phyloP scores from a whole-genome alignment of 1,140 invertebrate genomes.

The Lepidurus packardi region DNA sequence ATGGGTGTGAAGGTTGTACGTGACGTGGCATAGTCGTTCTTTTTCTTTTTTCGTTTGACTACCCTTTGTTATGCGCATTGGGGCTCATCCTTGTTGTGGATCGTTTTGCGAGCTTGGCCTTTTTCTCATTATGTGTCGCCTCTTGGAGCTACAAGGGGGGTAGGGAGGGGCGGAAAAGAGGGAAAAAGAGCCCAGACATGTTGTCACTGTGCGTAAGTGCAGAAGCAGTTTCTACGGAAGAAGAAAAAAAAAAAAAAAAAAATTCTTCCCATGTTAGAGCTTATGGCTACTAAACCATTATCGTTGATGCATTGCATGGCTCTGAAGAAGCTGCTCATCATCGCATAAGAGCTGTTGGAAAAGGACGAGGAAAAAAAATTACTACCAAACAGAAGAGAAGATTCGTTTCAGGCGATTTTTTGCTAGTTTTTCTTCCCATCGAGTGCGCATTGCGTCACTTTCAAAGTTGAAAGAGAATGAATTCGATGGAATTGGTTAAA shows the following conservation, averaged over 20 bases:
- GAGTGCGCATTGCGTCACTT: too few species aligned
- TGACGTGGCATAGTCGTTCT: not conserved
- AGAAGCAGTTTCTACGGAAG: not conserved
- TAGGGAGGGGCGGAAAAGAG: not conserved
- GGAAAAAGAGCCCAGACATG: not conserved
- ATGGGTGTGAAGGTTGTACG: constrained; percentile 11
- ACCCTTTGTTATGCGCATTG: not conserved
- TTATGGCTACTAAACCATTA: not conserved
- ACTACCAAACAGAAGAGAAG: not conserved
- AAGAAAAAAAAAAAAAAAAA: too few species aligned
- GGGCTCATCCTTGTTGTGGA: not conserved
- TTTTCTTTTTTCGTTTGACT: not conserved
- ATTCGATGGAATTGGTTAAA: too few species aligned
- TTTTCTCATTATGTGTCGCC: too few species aligned
- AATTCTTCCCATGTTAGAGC: not conserved
- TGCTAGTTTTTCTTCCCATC: too few species aligned
- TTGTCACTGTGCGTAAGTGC: not conserved
- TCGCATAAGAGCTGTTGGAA: not conserved
- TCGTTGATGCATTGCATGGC: not conserved
- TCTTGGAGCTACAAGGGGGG: too few species aligned
- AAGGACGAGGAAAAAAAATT: not conserved
- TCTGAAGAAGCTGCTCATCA: not conserved
- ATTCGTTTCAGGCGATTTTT: not conserved
- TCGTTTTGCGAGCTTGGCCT: too few species aligned
- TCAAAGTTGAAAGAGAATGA: too few species aligned